Base-by-base conservation (phyloP, 2,113 vertebrate species). In the Cololabis saira region DNA sequence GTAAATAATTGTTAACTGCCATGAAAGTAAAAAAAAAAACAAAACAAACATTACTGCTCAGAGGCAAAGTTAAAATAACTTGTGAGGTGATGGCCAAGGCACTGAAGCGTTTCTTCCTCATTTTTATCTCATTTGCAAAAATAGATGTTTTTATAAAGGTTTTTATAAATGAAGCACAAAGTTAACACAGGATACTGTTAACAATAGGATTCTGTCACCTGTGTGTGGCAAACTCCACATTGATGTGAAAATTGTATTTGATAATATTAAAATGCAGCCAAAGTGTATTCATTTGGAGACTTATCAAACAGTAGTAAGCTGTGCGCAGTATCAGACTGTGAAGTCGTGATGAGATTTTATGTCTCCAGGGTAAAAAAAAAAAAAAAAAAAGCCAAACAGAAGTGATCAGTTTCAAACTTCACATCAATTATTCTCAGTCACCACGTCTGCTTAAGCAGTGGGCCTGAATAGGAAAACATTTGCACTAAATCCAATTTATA, bases 401-500 rank as follows among this genome's bases (percentile, higher is more conserved):
- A 50, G n/a, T 63, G 50, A 61, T 76, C 27, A 19, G 51, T 72
- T 49, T 67, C 18, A 52, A 81, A 71, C 69, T 54, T 33, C 8
- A 61, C n/a, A 52, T 17, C 37, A 12, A 58, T 66, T 71, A 49
- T 68, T 78, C 41, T 43, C 55, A 44, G 65, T 78, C 56, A 62
- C 61, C 63, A 45, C 3, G 2, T 73, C 57, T 68, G 47, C 68
- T 78, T 45, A 57, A 62, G 76, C 53, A 75, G 59, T 54, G 62
- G 24, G 65, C 48, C 74, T 49, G 61, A 87, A 74, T 82, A 74
- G 17, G 65, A 66, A 87, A 84, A 81, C 69, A 71, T 22, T 59
- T 53, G 48, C 71, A 71, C 67, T 69, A 73, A 82, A 74, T 73
- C 49, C 41, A 74, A 66, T 80, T 83, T 54, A 43, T 53, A 67